Conservation (phyloP, 2,113 vertebrate genomes). For the Columba janthina region DNA sequence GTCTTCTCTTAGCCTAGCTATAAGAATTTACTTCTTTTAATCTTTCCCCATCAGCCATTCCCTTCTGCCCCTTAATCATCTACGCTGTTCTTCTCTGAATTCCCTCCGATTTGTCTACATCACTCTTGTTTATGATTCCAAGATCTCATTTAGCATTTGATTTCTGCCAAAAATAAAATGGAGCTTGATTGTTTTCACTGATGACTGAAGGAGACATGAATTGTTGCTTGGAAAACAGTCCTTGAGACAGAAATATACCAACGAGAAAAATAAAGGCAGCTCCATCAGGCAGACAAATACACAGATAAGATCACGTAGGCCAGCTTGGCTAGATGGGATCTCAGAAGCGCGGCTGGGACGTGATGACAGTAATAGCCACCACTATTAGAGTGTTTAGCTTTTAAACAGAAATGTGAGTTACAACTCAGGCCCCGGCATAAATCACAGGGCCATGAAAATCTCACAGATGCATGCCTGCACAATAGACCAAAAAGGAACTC, state of each 20-base stretch:
- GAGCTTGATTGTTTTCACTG: slow-evolving; percentile 66
- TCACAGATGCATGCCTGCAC: background rate
- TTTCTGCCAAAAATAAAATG: slow-evolving; percentile 63
- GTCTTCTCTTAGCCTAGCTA: background rate
- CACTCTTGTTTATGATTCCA: slow-evolving; percentile 53
- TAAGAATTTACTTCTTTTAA: slow-evolving; percentile 39
- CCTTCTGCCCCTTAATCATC: slow-evolving; percentile 45
- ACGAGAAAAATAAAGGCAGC: slow-evolving; percentile 23
- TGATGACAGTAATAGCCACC: slow-evolving; percentile 61
- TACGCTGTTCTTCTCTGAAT: background rate
- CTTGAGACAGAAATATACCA: slow-evolving; percentile 44
- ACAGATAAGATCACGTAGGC: slow-evolving; percentile 6
- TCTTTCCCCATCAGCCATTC: slow-evolving; percentile 23
- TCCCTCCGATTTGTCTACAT: slow-evolving; percentile 43
- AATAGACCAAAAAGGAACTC: background rate
- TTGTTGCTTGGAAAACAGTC: slow-evolving; percentile 61
- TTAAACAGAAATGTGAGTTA: slow-evolving; percentile 62
- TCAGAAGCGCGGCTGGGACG: background rate
- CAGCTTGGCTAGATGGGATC: slow-evolving; percentile 23
- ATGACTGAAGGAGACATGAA: slow-evolving; percentile 50
- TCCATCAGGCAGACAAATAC: slow-evolving; percentile 39
- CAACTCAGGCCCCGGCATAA: slow-evolving; percentile 15
- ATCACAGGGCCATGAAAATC: slow-evolving; percentile 20
- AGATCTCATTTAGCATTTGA: slow-evolving; percentile 67
- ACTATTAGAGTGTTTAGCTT: slow-evolving; percentile 56